Evolutionary conservation across 2,797 vertebrate species (phyloP), one percentile per base, ranked within the genome.

Genomic region (Syngnathus acus): DNA sequence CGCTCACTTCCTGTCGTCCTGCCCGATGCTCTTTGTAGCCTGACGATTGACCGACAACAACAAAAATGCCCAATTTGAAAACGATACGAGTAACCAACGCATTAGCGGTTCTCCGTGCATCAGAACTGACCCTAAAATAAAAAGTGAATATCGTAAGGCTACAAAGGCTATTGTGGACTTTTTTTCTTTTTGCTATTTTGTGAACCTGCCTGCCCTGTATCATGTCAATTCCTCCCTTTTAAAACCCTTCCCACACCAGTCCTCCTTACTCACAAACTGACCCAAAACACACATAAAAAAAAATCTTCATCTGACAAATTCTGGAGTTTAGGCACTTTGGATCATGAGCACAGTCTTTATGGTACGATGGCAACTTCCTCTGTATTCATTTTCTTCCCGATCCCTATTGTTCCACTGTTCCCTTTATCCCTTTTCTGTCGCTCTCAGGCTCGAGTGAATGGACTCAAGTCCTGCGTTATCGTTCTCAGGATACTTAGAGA

Each of bases 391-490:
- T 38, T 67, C 19, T 60, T 6, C 32, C 58, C 14, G 48, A 65
- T 69, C 60, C 19, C 50, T 39, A 45, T 32, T 39, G 51, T 37
- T 62, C 45, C 42, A 11, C 37, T 53, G n/a, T n/a, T 45, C 69
- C 65, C 63, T 9, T 74, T 45, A 26, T 55, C 39, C 38, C 38
- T 19, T 63, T 68, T 68, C 62, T 67, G 60, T 65, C 51, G 65
- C 50, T 70, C 71, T 68, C 92, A 98, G 97, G 97, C 96, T 85
- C 94, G 96, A 91, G 97, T 97, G 88, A 98, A 98, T 55, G 96
- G 97, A 89, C 91, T 99, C 89, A 99, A 98, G 88, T 99, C 97
- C 79, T 97, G 97, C 83, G 95, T 99, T 88, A 97, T 99, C 85
- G 93, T 99, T 73, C 94, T 98, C 77, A 95, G 97, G 83, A 95